phyloP scores from a whole-genome alignment of 2,797 vertebrate species.

The Aplochiton taeniatus region DNA sequence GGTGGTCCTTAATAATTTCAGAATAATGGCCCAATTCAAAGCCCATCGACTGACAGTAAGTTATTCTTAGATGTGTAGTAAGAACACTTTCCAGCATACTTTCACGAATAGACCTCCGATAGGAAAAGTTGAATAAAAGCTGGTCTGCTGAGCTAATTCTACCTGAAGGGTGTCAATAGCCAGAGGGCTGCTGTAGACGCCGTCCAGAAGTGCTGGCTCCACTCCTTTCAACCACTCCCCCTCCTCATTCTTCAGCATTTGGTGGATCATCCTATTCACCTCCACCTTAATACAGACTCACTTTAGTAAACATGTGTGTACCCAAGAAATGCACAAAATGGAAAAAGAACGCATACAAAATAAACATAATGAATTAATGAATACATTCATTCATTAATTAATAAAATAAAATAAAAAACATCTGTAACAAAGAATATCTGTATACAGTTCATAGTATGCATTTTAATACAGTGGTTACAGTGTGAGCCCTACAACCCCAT shows the following conservation, averaged over 20 bases:
- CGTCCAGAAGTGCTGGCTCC: constrained; percentile 74
- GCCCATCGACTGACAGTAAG: too few relatives aligned
- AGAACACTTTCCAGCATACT: too few relatives aligned
- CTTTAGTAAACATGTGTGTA: too few relatives aligned
- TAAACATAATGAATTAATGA: not conserved
- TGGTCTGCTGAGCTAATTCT: constrained; percentile 23
- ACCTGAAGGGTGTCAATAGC: constrained; percentile 86
- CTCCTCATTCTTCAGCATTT: constrained; percentile 77
- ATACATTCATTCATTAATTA: not conserved
- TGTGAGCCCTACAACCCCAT: too few relatives aligned
- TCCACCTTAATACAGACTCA: constrained; percentile 54
- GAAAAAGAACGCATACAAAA: not conserved
- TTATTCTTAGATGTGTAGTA: too few relatives aligned
- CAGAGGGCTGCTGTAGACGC: constrained; percentile 80
- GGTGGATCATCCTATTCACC: constrained; percentile 67
- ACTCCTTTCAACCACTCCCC: constrained; percentile 72
- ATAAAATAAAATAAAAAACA: not conserved
- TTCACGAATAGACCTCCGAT: too few relatives aligned
- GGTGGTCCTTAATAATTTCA: too few relatives aligned
- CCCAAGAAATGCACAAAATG: too few relatives aligned
- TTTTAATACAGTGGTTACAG: not conserved
- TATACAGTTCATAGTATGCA: not conserved
- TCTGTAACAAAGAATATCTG: not conserved
- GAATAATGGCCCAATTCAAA: too few relatives aligned
- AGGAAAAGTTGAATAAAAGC: not conserved